Conservation (phyloP, 2,113 vertebrate genomes). For the Illadopsis cleaveri region DNA sequence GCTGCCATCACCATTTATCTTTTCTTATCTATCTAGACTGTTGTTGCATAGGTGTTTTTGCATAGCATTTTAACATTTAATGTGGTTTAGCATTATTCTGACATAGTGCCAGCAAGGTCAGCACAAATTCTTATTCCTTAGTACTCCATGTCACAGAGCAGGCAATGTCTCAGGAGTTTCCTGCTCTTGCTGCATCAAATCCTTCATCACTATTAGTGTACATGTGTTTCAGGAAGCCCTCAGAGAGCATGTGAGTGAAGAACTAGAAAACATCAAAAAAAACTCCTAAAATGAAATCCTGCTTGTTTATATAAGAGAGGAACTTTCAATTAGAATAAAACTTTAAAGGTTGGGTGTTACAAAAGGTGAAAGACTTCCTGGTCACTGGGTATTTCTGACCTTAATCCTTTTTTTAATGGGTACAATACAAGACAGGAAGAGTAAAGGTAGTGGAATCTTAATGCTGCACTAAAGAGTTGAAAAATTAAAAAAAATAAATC, state of each 20-base stretch:
- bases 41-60: neutral
- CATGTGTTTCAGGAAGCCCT: neutral
- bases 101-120: neutral
- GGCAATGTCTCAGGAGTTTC: neutral
- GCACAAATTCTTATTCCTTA: neutral
- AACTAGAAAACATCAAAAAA: neutral
- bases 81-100: neutral
- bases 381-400: neutral
- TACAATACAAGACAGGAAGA: neutral
- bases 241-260: neutral
- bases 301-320: neutral
- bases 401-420: neutral
- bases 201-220: fast-evolving
- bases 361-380: neutral
- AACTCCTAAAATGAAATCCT: neutral
- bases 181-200: neutral
- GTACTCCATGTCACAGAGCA: neutral
- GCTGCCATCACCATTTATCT: neutral
- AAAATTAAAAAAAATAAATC: neutral
- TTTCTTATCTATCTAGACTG: neutral
- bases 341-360: neutral
- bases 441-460: neutral
- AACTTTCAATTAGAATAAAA: neutral
- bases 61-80: neutral
- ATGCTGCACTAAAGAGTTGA: neutral